Evolutionary conservation across 2,888 invertebrate genomes (phyloP).

Genomic region (Elysia crispata): DNA sequence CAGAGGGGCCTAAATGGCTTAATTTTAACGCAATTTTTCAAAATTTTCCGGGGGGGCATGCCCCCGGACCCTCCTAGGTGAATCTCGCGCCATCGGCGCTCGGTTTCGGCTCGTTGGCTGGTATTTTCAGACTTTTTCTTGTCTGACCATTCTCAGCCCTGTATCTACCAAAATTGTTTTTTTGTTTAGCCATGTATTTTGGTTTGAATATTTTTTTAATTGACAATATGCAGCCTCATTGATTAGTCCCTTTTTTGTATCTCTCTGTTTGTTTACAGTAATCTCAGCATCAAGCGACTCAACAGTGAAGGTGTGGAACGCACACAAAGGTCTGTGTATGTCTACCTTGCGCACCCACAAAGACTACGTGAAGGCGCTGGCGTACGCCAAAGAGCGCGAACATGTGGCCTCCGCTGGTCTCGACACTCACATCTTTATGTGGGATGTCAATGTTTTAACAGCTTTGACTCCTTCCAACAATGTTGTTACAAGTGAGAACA

Average conservation of each 20-base stretch:
- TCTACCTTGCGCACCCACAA: slow-evolving; percentile 98
- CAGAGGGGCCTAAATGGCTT: no score
- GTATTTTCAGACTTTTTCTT: no score
- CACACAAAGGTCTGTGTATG: slow-evolving; percentile 99
- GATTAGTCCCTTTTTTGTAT: background rate
- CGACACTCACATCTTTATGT: slow-evolving; percentile 96
- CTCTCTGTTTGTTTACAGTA: slow-evolving; percentile 81
- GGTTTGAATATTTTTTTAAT: no score
- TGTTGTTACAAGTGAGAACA: slow-evolving; percentile 91
- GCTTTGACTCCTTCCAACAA: slow-evolving; percentile 98
- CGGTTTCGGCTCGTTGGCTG: no score
- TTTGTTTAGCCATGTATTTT: no score
- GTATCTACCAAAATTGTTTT: no score
- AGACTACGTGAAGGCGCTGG: slow-evolving; percentile 98
- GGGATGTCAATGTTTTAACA: slow-evolving; percentile 99
- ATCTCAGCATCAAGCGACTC: slow-evolving; percentile 99
- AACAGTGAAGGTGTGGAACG: slow-evolving; percentile 99
- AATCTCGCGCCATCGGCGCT: no score
- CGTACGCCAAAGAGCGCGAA: slow-evolving; percentile 97
- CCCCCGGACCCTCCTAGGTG: no score
- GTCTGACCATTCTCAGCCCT: no score
- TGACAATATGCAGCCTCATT: background rate
- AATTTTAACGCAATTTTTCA: no score
- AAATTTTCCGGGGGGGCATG: no score
- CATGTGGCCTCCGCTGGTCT: slow-evolving; percentile 94